Base-by-base conservation (phyloP, 2,888 invertebrate species). In the Eristalinus aeneus region DNA sequence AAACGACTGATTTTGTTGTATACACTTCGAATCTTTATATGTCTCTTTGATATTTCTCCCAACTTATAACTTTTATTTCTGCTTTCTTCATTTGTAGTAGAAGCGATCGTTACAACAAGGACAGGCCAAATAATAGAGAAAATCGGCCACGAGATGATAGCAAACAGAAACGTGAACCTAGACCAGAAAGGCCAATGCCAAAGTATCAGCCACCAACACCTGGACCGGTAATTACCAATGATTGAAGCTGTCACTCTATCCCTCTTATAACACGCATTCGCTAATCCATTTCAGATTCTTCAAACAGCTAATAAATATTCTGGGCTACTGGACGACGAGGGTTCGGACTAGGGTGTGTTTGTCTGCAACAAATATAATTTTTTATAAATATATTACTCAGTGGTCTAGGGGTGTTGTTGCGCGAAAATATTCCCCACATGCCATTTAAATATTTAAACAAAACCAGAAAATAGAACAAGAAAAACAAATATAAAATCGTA, bases 291-390 rank as follows among this genome's bases (percentile, higher is more conserved):
- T 94, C 93, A 96, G 95, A 95, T 95, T 93, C 95, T 96, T 90
- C 95, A 95, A 91, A 95, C 95, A 90, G 95, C 95, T 90, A 97
- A 96, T 92, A 96, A 96, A 94, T 97, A 95, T 94, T 94, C 94
- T 89, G 95, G 95, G 92, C 95, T 95, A 93, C 93, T 95, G 90
- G 95, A 95, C 90, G 95, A 95, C 91, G 95, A 95, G 89, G 95
- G 88, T 88, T 90, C 91, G 88, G 91, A 91, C 80, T 91, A 89
- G 65, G 56, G 67, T 68, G 76, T 86, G 77, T 71, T 81, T 67
- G 61, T 73, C 54, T 71, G 10, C 68, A 78, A 69, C 60, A 77
- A 77, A 71, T 31, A 60, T 61, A 80, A 69, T 31, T 56, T 27
- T 71, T 39, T 68, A 73, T 64, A 69, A 46, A 69, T n/a, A 81